phyloP scores from a whole-genome alignment of 2,113 vertebrate species.

The Callaeas wilsoni region DNA sequence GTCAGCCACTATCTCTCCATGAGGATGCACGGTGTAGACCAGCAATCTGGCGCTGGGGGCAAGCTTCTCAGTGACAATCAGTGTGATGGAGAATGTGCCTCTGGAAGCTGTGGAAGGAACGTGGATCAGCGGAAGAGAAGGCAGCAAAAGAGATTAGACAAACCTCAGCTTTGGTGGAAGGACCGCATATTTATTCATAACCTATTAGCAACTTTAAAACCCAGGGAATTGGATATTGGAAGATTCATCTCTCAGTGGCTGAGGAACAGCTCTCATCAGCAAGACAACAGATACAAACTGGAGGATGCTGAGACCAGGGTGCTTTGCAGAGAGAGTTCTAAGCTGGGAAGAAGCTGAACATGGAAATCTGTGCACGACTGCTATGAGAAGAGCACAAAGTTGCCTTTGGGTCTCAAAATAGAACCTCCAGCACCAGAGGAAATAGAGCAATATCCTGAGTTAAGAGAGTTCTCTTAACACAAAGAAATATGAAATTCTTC shows the following conservation, averaged over 20 bases:
- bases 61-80: conserved; percentile 68
- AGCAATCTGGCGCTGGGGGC: conserved; percentile 69
- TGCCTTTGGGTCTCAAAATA: not conserved
- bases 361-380: not conserved
- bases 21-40: conserved; percentile 77
- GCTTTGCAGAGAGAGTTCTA: not conserved
- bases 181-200: not conserved
- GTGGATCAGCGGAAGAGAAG: not conserved
- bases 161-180: not conserved
- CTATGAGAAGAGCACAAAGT: not conserved
- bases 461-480: not conserved
- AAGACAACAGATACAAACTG: not conserved
- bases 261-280: not conserved
- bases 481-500: not conserved
- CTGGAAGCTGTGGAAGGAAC: conserved; percentile 35
- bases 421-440: not conserved
- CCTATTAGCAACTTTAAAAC: not conserved
- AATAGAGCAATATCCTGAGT: not conserved
- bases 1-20: conserved; percentile 74
- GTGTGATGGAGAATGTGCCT: conserved; percentile 65
- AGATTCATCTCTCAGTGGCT: not conserved
- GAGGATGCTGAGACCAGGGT: not conserved
- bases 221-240: not conserved
- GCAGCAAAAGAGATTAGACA: not conserved
- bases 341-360: not conserved